These are phyloP conservation scores for Tyrannus savana DNA, from an alignment of 2,113 vertebrate genomes.

Conservation along the genomic window DNA sequence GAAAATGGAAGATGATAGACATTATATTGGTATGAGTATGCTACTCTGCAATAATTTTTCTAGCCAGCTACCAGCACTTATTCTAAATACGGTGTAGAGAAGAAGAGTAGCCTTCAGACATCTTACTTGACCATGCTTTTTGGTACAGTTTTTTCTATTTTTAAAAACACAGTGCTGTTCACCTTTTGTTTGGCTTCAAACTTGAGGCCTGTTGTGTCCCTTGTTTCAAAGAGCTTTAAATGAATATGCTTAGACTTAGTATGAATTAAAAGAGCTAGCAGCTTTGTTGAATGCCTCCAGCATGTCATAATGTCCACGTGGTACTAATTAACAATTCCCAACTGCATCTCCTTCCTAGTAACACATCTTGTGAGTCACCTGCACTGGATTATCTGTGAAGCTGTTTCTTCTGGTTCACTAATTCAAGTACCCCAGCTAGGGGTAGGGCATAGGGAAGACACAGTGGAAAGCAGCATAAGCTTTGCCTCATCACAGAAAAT, in stretches of 20 bases:
- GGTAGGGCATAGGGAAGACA: neutral
- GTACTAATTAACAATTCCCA: neutral
- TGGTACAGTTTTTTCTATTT: neutral
- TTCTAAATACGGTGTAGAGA: neutral
- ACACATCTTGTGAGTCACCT: neutral
- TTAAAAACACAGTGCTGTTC: neutral
- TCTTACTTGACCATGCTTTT: neutral
- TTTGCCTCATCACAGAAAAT: neutral
- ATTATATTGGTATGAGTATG: neutral
- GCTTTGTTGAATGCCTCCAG: constrained; percentile 1
- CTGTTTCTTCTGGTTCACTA: neutral
- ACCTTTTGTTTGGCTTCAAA: neutral
- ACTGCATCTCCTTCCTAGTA: neutral
- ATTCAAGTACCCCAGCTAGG: neutral
- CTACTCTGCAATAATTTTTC: neutral
- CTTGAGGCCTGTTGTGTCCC: neutral
- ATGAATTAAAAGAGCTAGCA: neutral
- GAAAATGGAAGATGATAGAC: constrained; percentile 10
- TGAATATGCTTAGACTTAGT: neutral
- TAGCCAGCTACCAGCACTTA: neutral
- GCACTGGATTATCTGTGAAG: neutral
- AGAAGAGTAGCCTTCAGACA: neutral
- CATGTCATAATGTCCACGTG: neutral
- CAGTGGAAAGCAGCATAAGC: neutral
- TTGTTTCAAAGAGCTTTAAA: neutral